These are phyloP conservation scores for Menura novaehollandiae DNA, from an alignment of 2,113 vertebrate species.

Conservation along the genomic window DNA sequence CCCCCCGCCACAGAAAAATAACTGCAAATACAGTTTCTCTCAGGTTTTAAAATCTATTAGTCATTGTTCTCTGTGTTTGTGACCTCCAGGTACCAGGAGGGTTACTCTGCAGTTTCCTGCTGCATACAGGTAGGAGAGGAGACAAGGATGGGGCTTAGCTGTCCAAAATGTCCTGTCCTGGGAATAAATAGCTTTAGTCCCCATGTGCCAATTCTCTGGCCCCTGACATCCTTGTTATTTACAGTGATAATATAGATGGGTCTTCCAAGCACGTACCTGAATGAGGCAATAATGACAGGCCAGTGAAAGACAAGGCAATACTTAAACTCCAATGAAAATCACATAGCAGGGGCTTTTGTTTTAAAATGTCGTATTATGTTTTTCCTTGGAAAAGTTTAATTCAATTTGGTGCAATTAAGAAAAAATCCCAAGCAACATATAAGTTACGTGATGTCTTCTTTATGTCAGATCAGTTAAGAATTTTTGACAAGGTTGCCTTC, in stretches of 20 bases:
- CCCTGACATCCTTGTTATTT: background rate
- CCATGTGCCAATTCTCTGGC: background rate
- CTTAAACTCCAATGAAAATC: background rate
- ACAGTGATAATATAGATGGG: fast-evolving
- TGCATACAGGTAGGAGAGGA: background rate
- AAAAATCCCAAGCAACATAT: background rate
- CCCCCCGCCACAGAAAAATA: background rate
- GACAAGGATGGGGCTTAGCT: background rate
- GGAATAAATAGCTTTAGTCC: background rate
- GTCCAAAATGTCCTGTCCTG: background rate
- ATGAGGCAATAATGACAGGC: background rate
- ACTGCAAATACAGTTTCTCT: background rate
- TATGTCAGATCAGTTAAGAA: background rate
- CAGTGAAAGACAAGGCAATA: background rate
- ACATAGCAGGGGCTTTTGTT: background rate
- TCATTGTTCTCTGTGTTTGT: background rate
- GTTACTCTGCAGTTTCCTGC: background rate
- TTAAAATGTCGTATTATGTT: background rate
- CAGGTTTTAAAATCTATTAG: background rate
- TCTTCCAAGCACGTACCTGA: background rate
- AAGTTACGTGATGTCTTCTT: background rate
- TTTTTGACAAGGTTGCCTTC: background rate
- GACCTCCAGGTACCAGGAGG: background rate
- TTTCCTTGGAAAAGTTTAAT: background rate
- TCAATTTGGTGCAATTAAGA: background rate